Evolutionary conservation across 1,140 invertebrate genomes (phyloP).

Genomic region (Caenorhabditis tropicalis): DNA sequence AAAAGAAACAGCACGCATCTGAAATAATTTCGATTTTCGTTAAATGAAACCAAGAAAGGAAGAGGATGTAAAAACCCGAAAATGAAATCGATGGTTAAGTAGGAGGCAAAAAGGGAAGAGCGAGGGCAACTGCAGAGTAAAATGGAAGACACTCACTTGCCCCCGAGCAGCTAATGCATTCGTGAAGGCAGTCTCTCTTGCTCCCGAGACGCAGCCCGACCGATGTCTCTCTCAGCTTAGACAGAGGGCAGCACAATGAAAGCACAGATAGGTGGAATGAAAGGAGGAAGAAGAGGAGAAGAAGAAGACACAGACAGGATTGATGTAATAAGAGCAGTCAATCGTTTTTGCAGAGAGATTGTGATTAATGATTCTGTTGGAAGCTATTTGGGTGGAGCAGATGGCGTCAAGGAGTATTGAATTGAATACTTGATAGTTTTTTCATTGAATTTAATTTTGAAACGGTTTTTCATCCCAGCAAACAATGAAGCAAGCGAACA

Average conservation of each 20-base stretch:
- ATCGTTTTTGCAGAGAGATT: not conserved
- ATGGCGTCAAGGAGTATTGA: too few species aligned
- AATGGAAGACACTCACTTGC: constrained; percentile 25
- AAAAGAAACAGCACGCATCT: constrained; percentile 17
- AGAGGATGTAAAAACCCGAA: not conserved
- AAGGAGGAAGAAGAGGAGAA: not conserved
- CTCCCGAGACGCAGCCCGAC: constrained; percentile 11
- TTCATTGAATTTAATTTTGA: too few species aligned
- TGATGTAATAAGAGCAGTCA: not conserved
- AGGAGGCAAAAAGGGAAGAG: not conserved
- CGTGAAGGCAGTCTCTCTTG: constrained; percentile 7
- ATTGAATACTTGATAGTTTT: too few species aligned
- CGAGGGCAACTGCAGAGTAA: constrained; percentile 36
- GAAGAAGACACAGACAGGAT: not conserved
- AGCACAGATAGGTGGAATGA: constrained; percentile 5
- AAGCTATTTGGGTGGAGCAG: too few species aligned
- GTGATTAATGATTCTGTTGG: not conserved
- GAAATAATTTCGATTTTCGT: not conserved
- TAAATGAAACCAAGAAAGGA: not conserved
- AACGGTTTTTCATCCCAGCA: too few species aligned
- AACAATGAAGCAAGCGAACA: too few species aligned
- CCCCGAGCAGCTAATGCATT: constrained; percentile 37
- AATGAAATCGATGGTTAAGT: not conserved
- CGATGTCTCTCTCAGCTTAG: constrained; percentile 17
- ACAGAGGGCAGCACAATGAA: not conserved